Base-by-base conservation (phyloP, 2,113 vertebrate genomes). In the Leucoraja erinaceus region DNA sequence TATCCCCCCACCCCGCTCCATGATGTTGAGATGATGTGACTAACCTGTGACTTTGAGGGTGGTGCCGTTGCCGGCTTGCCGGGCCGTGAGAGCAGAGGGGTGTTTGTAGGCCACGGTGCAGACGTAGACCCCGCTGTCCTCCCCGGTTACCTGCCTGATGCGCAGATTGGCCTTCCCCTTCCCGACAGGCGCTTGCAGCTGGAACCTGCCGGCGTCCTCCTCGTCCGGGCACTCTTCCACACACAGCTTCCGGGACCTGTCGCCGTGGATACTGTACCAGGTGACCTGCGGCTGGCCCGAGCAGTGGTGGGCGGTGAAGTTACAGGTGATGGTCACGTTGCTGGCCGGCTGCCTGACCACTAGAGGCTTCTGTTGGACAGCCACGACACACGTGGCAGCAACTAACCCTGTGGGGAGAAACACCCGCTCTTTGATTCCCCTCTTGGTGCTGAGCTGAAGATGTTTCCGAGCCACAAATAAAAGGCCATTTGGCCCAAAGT, bases 101-200 rank as follows among this genome's bases (percentile, higher is more conserved):
- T 47, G 4, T 20, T 59, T 0, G 93, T 94, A 95, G 84, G 95
- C 94, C 63, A 97, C 93, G 84, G 96, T 96, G 92, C 96, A 97
- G 94, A 96, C 74, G 8, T 97, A 97, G 94, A 97, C 59, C 33
- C 94, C 96, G 0, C 93, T 97, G 94, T 97, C 97, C 0, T 95
- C 93, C 70, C 25, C 1, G 2, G 92, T 81, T 93, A 94, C n/a
- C 0, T 93, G 2, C 8, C 93, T 94, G 18, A 97, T 95, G 6
- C 94, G 93, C 93, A 97, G 96, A 38, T 63, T 93, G 63, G 77
- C 38, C 10, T 18, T 16, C 7, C 31, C n/a, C 9, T 18, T 10
- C 28, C 63, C 5, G 8, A 0, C 47, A 12, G 93, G 0, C 81
- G 0, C 0, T 5, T 54, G 8, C 56, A 22, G 7, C 7, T 8